Evolutionary conservation across 2,113 vertebrate genomes (phyloP).

Genomic region (Orcinus orca): DNA sequence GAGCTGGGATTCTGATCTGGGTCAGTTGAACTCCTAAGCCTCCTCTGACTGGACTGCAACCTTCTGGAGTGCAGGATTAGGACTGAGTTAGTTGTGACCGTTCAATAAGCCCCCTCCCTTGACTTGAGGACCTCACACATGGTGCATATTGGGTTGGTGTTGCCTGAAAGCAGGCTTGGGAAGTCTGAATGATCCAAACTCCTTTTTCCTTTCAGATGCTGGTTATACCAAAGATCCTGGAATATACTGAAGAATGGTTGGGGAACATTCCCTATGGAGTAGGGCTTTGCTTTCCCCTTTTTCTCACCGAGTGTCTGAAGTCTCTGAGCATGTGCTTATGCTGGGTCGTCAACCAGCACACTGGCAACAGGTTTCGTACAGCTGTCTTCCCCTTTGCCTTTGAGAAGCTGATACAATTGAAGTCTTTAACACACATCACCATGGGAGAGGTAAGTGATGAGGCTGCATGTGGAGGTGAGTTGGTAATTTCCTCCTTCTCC

Average conservation of each 20-base stretch:
- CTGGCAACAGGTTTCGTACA: background rate
- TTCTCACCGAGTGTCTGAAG: background rate
- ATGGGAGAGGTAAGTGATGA: conserved; percentile 31
- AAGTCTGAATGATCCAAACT: background rate
- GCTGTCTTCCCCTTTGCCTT: conserved; percentile 47
- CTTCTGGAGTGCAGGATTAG: background rate
- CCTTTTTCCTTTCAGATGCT: background rate
- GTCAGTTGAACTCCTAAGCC: background rate
- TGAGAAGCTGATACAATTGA: conserved; percentile 48
- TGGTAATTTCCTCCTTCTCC: background rate
- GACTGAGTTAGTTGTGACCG: too few relatives aligned
- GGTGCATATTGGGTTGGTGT: too few relatives aligned
- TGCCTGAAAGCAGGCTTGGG: background rate
- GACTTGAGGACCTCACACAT: too few relatives aligned
- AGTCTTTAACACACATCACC: conserved; percentile 44
- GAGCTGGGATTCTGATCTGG: background rate
- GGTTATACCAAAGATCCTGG: conserved; percentile 52
- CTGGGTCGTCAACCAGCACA: conserved; percentile 29
- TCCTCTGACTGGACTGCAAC: background rate
- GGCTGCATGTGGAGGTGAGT: rapidly evolving
- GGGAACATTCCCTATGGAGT: background rate
- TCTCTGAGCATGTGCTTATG: background rate
- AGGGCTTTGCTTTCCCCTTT: conserved; percentile 51
- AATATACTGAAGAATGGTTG: background rate
- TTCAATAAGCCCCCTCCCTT: background rate